phyloP scores from a whole-genome alignment of 2,113 vertebrate species.

The Oncorhynchus clarkii region DNA sequence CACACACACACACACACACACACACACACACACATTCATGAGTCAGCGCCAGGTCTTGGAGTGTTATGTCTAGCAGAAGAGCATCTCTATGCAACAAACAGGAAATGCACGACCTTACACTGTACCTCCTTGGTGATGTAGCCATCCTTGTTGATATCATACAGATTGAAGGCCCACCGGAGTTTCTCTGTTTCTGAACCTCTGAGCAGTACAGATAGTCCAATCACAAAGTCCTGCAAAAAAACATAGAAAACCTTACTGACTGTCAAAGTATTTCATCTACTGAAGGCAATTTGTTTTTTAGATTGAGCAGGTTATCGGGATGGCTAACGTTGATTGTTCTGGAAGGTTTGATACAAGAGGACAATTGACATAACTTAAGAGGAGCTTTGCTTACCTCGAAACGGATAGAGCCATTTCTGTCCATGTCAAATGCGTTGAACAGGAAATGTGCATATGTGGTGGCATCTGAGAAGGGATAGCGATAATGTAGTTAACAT shows the following conservation, averaged over 20 bases:
- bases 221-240: slow-evolving; percentile 85
- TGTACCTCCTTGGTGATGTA: slow-evolving; percentile 87
- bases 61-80: background rate
- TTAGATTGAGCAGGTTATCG: background rate
- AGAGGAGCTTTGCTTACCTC: slow-evolving; percentile 40
- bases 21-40: background rate
- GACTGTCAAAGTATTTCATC: background rate
- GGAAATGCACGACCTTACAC: background rate
- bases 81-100: background rate
- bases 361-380: background rate
- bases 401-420: slow-evolving; percentile 56
- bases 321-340: background rate
- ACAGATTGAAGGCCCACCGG: slow-evolving; percentile 90
- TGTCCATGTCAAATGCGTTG: slow-evolving; percentile 80
- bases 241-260: background rate
- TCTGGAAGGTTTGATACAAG: background rate
- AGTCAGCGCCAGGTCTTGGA: background rate
- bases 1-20: background rate
- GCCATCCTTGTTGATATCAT: slow-evolving; percentile 90
- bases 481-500: background rate
- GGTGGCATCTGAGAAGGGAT: slow-evolving; percentile 71
- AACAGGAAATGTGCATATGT: slow-evolving; percentile 85
- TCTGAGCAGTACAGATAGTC: slow-evolving; percentile 85
- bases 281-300: background rate
- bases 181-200: slow-evolving; percentile 88